Evolutionary conservation across 2,888 invertebrate genomes (phyloP), one percentile per base, ranked within the genome.

Genomic region (Eupithecia exiguata): DNA sequence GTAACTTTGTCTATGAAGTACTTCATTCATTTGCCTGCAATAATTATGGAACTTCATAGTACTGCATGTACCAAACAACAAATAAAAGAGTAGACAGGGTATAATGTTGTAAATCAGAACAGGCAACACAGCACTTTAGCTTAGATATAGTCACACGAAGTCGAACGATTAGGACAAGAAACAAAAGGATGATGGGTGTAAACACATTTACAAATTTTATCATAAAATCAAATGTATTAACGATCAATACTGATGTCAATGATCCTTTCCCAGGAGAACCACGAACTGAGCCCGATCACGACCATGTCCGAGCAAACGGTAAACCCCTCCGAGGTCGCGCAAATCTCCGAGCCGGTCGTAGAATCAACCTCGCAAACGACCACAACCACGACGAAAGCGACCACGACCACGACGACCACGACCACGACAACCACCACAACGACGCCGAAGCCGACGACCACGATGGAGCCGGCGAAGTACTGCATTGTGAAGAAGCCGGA

Each of bases 401-500:
- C 87, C 0, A 88, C 88, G 0, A 89, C 89, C 62, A 85, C 92
- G n/a, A 84, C 94, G 69, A 84, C 92, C 0, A 91, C 92, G 0
- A 91, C 93, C 0, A 95, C 95, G 0, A 91, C 95, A 35, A 89
- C 90, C 0, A 91, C 92, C 0, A 95, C 95, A 6, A 93, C 95
- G 1, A 96, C 96, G 18, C 91, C 95, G 0, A 90, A 89, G 21
- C 95, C 96, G 70, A 95, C 96, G 35, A 95, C 96, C 35, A 96
- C 96, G 46, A 88, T 95, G 75, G 94, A 94, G 82, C 94, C 95
- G 70, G 91, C 95, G 75, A 96, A 96, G 84, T 98, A 96, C 85
- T 98, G 98, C 88, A 96, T 97, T 71, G 97, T 97, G 69, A 97
- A 97, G 92, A 96, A 97, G 81, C 97, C 97, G 61, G 97, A 97